These are phyloP conservation scores for Drosophila pachea DNA, from an alignment of 1,140 invertebrate species.

Conservation along the genomic window DNA sequence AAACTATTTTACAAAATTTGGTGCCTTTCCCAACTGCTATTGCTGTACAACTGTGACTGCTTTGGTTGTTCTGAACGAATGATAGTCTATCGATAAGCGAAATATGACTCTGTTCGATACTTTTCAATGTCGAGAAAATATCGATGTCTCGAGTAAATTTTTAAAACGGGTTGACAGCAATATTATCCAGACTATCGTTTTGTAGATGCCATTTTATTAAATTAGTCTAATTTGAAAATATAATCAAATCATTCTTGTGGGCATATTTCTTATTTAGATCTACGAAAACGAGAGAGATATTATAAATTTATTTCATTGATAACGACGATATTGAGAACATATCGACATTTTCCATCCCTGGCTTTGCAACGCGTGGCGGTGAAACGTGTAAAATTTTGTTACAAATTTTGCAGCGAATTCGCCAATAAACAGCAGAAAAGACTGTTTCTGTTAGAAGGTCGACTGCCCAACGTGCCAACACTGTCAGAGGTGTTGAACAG, in stretches of 20 bases:
- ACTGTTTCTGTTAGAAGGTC: constrained; percentile 28
- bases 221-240: neutral
- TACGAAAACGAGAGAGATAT: neutral
- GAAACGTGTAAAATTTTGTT: constrained; percentile 48
- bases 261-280: neutral
- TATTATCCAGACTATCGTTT: constrained; percentile 5
- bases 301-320: neutral
- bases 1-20: constrained; percentile 17
- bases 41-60: constrained; percentile 8
- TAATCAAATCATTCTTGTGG: neutral
- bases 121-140: neutral
- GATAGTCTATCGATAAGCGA: neutral
- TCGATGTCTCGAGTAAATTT: neutral
- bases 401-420: constrained; percentile 40
- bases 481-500: constrained; percentile 6
- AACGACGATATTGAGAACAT: constrained; percentile 7
- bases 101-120: constrained; percentile 1
- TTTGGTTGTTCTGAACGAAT: constrained; percentile 9
- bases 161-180: constrained; percentile 8
- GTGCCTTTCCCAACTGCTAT: neutral
- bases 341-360: constrained; percentile 40
- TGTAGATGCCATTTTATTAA: neutral
- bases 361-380: constrained; percentile 50
- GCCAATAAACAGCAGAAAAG: constrained; percentile 26
- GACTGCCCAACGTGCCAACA: neutral